These are phyloP conservation scores for Machimus rusticus DNA, from an alignment of 2,888 invertebrate species.

Conservation along the genomic window DNA sequence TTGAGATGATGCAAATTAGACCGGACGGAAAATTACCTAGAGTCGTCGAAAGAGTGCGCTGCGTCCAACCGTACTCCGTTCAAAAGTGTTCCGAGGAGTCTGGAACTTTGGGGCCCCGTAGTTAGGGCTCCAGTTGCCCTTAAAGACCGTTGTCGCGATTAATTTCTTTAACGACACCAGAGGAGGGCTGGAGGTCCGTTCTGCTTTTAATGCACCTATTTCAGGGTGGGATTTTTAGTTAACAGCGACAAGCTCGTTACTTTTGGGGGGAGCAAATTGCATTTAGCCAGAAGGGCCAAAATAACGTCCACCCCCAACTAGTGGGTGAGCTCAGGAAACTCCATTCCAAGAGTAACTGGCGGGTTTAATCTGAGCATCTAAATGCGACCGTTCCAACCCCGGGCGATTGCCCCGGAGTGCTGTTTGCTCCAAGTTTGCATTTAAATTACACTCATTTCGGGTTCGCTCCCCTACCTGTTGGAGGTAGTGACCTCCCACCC, in stretches of 20 bases:
- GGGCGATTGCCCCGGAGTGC: conserved; percentile 14
- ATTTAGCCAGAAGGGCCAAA: not conserved
- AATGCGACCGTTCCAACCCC: conserved; percentile 5
- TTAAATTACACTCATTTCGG: conserved; percentile 14
- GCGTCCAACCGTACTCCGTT: not conserved
- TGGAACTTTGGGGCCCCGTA: not conserved
- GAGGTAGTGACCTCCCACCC: not conserved
- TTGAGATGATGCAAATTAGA: not conserved
- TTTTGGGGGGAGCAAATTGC: not conserved
- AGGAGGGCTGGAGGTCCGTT: not conserved
- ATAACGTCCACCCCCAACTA: not conserved
- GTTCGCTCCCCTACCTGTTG: conserved; percentile 9
- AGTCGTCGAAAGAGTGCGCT: not conserved
- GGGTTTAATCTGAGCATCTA: conserved; percentile 27
- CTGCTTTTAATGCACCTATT: not conserved
- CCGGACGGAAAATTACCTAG: not conserved
- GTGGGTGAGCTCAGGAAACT: not conserved
- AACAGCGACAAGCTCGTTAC: not conserved
- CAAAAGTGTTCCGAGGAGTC: not conserved
- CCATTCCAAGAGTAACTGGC: not conserved
- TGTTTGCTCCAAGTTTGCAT: conserved; percentile 32
- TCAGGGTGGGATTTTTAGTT: not conserved
- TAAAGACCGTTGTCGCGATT: not conserved
- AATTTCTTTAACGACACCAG: not conserved
- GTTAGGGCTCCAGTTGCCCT: not conserved